Percentiles rank a stretch among this genome's conserved stretches.
Evolutionary conservation across 2,888 invertebrate genomes (phyloP).

Genomic region (Chrysomela aeneicollis): DNA sequence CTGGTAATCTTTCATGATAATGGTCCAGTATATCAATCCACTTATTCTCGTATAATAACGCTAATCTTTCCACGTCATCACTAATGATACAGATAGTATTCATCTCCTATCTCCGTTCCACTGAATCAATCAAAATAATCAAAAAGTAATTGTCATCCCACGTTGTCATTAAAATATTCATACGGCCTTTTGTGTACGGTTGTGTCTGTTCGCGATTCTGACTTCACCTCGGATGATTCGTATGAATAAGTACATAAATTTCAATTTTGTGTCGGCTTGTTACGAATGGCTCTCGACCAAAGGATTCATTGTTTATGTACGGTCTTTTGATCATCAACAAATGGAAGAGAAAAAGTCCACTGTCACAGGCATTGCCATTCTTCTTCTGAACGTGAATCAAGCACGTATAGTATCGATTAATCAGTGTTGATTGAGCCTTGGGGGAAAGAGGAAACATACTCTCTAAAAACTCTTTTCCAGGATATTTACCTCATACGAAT

Average conservation of each 20-base stretch:
- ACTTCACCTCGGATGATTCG: neutral
- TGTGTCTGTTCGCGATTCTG: conserved; percentile 24
- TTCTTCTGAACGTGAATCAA: neutral
- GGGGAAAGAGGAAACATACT: too few species aligned
- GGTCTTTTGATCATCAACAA: neutral
- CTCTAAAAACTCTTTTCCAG: too few species aligned
- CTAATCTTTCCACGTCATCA: neutral
- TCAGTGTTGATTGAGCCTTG: too few species aligned
- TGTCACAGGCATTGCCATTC: neutral
- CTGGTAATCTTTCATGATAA: too few species aligned
- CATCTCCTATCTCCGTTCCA: conserved; percentile 16
- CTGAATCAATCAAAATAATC: conserved; percentile 48
- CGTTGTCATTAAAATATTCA: conserved; percentile 49
- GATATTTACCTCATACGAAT: too few species aligned
- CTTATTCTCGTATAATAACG: neutral
- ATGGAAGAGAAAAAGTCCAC: conserved; percentile 1
- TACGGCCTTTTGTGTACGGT: conserved; percentile 40
- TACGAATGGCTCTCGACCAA: neutral
- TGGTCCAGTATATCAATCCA: too few species aligned
- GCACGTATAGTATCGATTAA: neutral
- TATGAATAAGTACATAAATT: neutral
- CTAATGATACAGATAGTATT: conserved; percentile 21
- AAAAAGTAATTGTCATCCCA: conserved; percentile 53
- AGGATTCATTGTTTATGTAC: neutral
- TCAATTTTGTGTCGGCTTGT: neutral